Conservation (phyloP, 92 coral and sea anemone genomes). For the Porites lobata region DNA sequence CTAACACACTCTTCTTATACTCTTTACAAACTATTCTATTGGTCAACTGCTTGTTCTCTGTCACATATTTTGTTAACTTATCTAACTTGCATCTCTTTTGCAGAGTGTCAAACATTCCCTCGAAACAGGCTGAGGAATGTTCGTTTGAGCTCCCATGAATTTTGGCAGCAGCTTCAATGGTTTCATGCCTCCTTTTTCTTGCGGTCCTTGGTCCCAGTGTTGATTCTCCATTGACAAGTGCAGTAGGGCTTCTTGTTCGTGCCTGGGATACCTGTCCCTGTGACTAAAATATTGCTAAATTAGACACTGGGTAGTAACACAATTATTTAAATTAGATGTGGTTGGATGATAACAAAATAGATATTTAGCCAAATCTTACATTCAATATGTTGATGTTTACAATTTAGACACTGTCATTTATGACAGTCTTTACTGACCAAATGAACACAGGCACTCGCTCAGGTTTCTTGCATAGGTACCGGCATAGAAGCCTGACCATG, state of each 20-base stretch:
- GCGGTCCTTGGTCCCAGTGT: slow-evolving; percentile 32
- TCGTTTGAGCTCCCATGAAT: slow-evolving; percentile 62
- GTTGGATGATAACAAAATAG: no score
- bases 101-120: slow-evolving; percentile 66
- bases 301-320: no score
- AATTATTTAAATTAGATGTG: no score
- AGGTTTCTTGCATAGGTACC: background rate
- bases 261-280: slow-evolving; percentile 7
- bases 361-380: no score
- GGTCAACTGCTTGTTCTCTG: slow-evolving; percentile 27
- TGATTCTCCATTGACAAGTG: slow-evolving; percentile 43
- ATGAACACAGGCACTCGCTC: slow-evolving; percentile 20
- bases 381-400: no score
- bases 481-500: background rate
- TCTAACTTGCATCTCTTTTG: slow-evolving; percentile 64
- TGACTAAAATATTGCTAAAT: slow-evolving; percentile 6
- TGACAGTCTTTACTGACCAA: background rate
- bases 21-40: slow-evolving; percentile 42
- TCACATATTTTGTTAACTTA: slow-evolving; percentile 51
- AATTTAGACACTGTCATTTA: no score
- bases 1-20: slow-evolving; percentile 35
- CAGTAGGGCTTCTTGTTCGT: slow-evolving; percentile 29
- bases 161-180: slow-evolving; percentile 44
- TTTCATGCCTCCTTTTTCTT: slow-evolving; percentile 37
- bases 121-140: slow-evolving; percentile 1